Base-by-base conservation (phyloP, 2,888 invertebrate species). In the Andrena bucephala region DNA sequence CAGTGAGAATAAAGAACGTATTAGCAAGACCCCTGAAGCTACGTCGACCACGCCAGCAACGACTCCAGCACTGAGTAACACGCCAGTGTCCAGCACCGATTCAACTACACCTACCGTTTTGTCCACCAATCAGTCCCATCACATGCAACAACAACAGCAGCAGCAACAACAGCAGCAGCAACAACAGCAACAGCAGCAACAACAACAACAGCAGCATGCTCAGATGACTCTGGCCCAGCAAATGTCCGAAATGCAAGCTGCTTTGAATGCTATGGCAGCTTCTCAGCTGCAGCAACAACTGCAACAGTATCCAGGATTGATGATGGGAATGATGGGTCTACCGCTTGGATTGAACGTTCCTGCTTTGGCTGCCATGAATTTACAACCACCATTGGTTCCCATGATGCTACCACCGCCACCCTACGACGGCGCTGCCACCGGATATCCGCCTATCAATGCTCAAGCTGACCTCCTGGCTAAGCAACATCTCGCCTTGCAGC, bases 281-380 rank as follows among this genome's bases (percentile, higher is more conserved):
- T 94, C 95, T 6, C 98, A 98, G 92, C 95, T 97, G 71, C 97
- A 97, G 93, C 96, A 97, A 84, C 97, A 97, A 91, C 95, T 98
- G 86, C 97, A 97, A 89, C 97, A 98, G 92, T 96, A 98, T 92
- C 98, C 98, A 92, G 98, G 98, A 65, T 96, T 99, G 95, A 97
- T 99, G 96, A 97, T 98, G 97, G 96, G 97, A 94, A 97, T 97
- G 90, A 96, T 97, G 95, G 97, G 97, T 2, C 94, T 97, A 85
- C 97, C 97, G 1, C 94, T 97, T 82, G 97, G 97, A 20, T 94
- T 98, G 84, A 97, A 97, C 93, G 95, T 97, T 91, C 96, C 96
- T 60, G 97, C 97, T 7, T 94, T 98, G 82, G 98, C 98, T 27
- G 98, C 98, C 52, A 99, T 99, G 98, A 99, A 98, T 94, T 95